Evolutionary conservation across 2,888 invertebrate genomes (phyloP).

Genomic region (Phalangium opilio): DNA sequence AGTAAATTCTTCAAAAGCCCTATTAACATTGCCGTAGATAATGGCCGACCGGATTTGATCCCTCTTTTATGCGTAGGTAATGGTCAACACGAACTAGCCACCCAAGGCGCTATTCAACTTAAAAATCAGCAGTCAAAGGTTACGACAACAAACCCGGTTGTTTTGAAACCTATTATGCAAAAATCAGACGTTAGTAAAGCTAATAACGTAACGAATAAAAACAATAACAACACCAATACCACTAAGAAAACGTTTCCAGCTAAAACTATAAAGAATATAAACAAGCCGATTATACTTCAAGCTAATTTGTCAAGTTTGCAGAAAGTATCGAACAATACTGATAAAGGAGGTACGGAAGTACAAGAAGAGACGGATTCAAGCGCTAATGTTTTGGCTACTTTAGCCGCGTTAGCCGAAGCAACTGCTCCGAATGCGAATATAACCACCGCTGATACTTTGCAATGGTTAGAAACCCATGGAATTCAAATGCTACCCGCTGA

Average conservation of each 20-base stretch:
- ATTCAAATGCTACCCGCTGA: slow-evolving; percentile 72
- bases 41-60: slow-evolving; percentile 37
- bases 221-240: no score
- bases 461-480: slow-evolving; percentile 65
- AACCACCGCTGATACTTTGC: slow-evolving; percentile 31
- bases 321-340: slow-evolving; percentile 16
- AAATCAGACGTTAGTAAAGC: no score
- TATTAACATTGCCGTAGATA: slow-evolving; percentile 48
- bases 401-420: slow-evolving; percentile 34
- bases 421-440: slow-evolving; percentile 26
- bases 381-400: slow-evolving; percentile 33
- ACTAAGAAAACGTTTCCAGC: neutral
- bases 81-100: neutral
- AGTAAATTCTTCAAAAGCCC: slow-evolving; percentile 62
- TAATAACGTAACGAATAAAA: no score
- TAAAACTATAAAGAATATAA: neutral
- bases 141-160: neutral
- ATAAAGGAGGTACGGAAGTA: slow-evolving; percentile 25
- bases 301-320: slow-evolving; percentile 10
- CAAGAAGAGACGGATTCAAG: no score
- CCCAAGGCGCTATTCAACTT: slow-evolving; percentile 1
- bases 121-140: slow-evolving; percentile 2
- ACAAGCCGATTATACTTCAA: slow-evolving; percentile 8
- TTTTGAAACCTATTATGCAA: no score
- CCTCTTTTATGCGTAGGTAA: slow-evolving; percentile 26